These are phyloP conservation scores for Onychomys leucogaster DNA, from an alignment of 2,797 vertebrate genomes.

Conservation along the genomic window DNA sequence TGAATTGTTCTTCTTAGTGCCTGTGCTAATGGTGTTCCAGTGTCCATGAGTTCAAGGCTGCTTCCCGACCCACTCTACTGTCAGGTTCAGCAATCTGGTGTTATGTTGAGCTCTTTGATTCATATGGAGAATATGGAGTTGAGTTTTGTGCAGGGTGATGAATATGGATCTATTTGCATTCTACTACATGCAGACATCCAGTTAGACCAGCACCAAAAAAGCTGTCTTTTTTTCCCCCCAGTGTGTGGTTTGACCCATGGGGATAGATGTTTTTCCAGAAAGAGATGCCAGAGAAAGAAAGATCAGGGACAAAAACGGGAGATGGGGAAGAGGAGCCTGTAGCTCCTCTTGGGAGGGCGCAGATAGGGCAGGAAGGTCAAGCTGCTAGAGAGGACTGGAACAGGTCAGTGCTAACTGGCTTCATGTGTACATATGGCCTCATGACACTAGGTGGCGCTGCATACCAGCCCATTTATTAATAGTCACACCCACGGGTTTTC, in stretches of 20 bases:
- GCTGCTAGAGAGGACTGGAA: not conserved
- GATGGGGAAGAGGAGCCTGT: not conserved
- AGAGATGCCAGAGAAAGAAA: not conserved
- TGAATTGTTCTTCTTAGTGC: not conserved
- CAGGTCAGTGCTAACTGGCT: rapidly evolving
- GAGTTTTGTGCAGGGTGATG: not conserved
- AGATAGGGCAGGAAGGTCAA: not conserved
- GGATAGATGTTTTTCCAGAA: not conserved
- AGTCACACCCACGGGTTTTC: not conserved
- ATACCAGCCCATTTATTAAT: not conserved
- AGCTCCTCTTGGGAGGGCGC: not conserved
- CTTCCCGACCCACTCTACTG: not conserved
- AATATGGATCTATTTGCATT: not conserved
- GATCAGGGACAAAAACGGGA: not conserved
- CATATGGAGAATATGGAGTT: not conserved
- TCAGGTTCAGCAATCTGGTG: not conserved
- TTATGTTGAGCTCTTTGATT: not conserved
- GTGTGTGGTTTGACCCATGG: not conserved
- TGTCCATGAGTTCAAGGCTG: not conserved
- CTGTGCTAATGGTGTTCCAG: not conserved
- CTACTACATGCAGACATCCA: not conserved
- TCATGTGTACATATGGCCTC: not conserved
- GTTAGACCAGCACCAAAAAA: not conserved
- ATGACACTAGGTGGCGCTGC: conserved; percentile 34
- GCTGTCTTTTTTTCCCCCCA: not conserved